Conservation (phyloP, 2,113 vertebrate species). For the Steatornis caripensis region DNA sequence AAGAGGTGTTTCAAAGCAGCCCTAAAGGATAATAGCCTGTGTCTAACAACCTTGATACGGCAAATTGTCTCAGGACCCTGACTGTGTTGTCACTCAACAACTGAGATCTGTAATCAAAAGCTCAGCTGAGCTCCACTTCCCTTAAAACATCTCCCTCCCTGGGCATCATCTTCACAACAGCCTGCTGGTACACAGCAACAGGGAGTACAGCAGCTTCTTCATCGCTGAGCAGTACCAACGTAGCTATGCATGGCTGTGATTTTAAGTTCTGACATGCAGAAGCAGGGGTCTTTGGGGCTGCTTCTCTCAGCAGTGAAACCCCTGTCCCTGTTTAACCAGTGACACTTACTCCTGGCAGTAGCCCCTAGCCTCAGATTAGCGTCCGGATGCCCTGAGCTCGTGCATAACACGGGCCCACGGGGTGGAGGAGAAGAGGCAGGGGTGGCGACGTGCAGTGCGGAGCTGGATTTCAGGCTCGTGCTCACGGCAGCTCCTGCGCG, state of each 20-base stretch:
- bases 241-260: not conserved
- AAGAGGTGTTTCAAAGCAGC: not conserved
- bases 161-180: not conserved
- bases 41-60: not conserved
- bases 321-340: not conserved
- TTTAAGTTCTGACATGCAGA: not conserved
- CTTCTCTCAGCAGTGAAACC: not conserved
- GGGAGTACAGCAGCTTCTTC: not conserved
- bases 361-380: not conserved
- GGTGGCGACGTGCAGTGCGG: accelerated
- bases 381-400: not conserved
- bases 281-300: not conserved
- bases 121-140: not conserved
- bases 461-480: not conserved
- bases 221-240: not conserved
- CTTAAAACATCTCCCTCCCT: not conserved
- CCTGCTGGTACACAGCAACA: not conserved
- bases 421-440: not conserved
- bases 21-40: not conserved
- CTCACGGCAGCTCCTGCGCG: not conserved
- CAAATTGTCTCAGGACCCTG: not conserved
- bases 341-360: not conserved
- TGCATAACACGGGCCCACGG: accelerated
- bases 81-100: not conserved
- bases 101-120: not conserved